A percentile compares a stretch with the other conserved stretches of the same genome.
Evolutionary conservation across 2,888 invertebrate genomes (phyloP).

Genomic region (Conus canariensis): DNA sequence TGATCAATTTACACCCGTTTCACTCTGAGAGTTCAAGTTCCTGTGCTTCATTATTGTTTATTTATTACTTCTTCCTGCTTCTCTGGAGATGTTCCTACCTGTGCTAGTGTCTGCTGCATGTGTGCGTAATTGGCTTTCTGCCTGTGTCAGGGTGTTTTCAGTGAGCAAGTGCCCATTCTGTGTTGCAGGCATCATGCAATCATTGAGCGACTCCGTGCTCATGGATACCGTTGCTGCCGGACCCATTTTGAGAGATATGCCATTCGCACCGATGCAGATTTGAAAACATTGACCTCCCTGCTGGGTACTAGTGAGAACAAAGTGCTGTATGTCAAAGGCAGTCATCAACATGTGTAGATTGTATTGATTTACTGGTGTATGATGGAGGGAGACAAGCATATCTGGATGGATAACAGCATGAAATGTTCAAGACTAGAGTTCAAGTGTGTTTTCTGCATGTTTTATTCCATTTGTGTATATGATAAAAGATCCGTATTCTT

Average conservation of each 20-base stretch:
- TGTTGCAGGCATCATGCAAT: conserved; percentile 61
- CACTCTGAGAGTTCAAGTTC: too few relatives aligned
- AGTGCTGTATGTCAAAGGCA: conserved; percentile 37
- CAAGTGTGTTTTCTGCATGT: neutral
- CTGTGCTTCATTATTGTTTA: too few relatives aligned
- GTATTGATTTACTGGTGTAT: neutral
- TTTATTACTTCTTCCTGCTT: too few relatives aligned
- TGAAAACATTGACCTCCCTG: conserved; percentile 35
- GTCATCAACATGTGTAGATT: neutral
- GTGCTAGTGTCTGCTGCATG: too few relatives aligned
- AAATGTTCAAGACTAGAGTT: neutral
- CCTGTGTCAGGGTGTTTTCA: too few relatives aligned
- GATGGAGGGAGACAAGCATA: neutral
- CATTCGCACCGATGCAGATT: conserved; percentile 70
- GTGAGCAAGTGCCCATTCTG: too few relatives aligned
- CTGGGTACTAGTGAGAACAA: conserved; percentile 29
- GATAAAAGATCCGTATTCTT: too few relatives aligned
- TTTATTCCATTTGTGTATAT: too few relatives aligned
- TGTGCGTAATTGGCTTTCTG: too few relatives aligned
- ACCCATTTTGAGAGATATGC: conserved; percentile 73
- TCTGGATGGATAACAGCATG: too few relatives aligned
- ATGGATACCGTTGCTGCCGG: conserved; percentile 68
- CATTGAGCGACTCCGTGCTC: conserved; percentile 57
- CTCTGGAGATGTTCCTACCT: too few relatives aligned
- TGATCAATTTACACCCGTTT: too few relatives aligned